Conservation (phyloP, 2,113 vertebrate genomes). For the Paralichthys olivaceus region DNA sequence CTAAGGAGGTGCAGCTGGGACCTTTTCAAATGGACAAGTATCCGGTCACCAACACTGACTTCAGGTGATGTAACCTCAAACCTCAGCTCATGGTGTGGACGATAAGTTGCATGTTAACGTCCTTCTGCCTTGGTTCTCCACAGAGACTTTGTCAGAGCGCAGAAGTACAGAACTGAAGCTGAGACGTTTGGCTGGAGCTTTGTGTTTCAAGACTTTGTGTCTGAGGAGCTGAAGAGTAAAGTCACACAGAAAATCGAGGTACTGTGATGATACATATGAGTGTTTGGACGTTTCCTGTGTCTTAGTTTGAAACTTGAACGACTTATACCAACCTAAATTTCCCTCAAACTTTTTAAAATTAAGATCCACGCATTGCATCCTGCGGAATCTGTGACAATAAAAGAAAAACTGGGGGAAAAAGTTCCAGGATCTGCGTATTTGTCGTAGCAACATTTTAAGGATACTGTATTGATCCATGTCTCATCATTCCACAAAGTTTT, state of each 20-base stretch:
- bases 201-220: slow-evolving; percentile 96
- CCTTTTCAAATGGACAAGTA: slow-evolving; percentile 87
- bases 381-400: too few relatives aligned
- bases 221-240: slow-evolving; percentile 89
- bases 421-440: too few relatives aligned
- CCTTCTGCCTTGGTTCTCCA: background rate
- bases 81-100: background rate
- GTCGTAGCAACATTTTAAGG: too few relatives aligned
- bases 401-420: too few relatives aligned
- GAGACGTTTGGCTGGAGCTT: slow-evolving; percentile 97
- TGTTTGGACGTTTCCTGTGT: too few relatives aligned
- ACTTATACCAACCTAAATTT: too few relatives aligned
- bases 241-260: slow-evolving; percentile 91
- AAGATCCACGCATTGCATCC: too few relatives aligned
- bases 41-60: slow-evolving; percentile 90
- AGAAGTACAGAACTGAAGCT: slow-evolving; percentile 94
- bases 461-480: too few relatives aligned
- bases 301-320: too few relatives aligned
- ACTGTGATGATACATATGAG: background rate
- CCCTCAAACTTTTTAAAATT: too few relatives aligned
- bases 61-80: slow-evolving; percentile 83
- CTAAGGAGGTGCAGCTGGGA: slow-evolving; percentile 78
- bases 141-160: slow-evolving; percentile 91
- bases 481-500: too few relatives aligned
- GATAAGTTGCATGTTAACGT: background rate